Evolutionary conservation across 2,113 vertebrate genomes (phyloP).

Genomic region (Erpornis zantholeuca): DNA sequence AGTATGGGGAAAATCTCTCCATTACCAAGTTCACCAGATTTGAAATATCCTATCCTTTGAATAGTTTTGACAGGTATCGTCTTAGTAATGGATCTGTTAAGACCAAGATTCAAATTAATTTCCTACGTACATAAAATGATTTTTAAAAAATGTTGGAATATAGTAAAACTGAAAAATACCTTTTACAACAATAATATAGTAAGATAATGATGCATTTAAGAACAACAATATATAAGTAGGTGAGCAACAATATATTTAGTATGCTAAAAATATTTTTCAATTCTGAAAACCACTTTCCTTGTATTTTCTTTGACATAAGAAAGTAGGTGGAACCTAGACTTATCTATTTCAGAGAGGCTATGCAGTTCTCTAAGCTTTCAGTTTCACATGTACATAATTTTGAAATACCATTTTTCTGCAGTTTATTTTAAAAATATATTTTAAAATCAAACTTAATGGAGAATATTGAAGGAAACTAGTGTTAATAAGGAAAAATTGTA

Average conservation of each 20-base stretch:
- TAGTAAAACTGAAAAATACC: background rate
- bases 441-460: background rate
- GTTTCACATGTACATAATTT: background rate
- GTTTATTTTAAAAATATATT: background rate
- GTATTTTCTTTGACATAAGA: background rate
- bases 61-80: background rate
- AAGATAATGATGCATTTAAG: background rate
- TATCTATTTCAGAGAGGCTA: background rate
- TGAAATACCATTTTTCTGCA: background rate
- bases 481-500: background rate
- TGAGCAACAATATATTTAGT: background rate
- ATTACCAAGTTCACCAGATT: background rate
- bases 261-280: background rate
- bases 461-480: background rate
- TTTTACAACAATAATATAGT: background rate
- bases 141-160: rapidly evolving
- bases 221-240: background rate
- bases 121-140: background rate
- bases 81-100: background rate
- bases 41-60: background rate
- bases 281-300: rapidly evolving
- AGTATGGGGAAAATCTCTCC: background rate
- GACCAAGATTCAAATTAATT: background rate
- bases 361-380: background rate
- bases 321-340: background rate